A percentile compares a stretch with the other conserved stretches of the same genome.
Evolutionary conservation across 2,888 invertebrate species (phyloP).

Genomic region (Ditula angustiorana): DNA sequence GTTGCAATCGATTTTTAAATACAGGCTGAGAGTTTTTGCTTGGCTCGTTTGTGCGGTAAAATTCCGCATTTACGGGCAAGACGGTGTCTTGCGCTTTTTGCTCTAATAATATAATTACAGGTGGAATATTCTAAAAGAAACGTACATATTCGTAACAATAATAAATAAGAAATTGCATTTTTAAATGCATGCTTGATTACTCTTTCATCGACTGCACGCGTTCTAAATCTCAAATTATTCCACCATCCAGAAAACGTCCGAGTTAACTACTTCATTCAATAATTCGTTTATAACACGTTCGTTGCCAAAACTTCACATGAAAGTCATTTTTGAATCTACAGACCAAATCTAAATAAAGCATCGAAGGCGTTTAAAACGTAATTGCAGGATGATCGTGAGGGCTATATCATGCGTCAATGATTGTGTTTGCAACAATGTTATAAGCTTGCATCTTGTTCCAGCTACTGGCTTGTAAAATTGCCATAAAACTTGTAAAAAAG

Average conservation of each 20-base stretch:
- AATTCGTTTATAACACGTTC: no score
- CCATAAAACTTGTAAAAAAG: conserved; percentile 1
- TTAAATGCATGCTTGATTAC: neutral
- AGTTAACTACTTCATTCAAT: no score
- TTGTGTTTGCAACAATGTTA: no score
- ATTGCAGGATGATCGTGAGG: no score
- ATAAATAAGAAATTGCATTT: neutral
- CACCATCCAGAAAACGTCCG: no score
- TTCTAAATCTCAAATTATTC: neutral
- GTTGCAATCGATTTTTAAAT: conserved; percentile 85
- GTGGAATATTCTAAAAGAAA: conserved; percentile 36
- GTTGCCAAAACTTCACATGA: no score
- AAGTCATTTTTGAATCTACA: no score
- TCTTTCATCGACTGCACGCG: neutral
- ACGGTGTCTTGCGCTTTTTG: conserved; percentile 51
- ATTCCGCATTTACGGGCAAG: conserved; percentile 56
- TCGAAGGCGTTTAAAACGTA: no score
- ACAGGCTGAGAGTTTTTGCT: conserved; percentile 74
- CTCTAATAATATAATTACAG: conserved; percentile 60
- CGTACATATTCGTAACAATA: neutral
- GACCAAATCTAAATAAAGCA: no score
- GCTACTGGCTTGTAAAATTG: neutral
- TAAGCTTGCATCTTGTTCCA: neutral
- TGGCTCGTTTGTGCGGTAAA: conserved; percentile 46
- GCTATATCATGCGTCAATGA: no score